Conservation (phyloP, 1,140 invertebrate species). For the Pseudomyrmex gracilis region DNA sequence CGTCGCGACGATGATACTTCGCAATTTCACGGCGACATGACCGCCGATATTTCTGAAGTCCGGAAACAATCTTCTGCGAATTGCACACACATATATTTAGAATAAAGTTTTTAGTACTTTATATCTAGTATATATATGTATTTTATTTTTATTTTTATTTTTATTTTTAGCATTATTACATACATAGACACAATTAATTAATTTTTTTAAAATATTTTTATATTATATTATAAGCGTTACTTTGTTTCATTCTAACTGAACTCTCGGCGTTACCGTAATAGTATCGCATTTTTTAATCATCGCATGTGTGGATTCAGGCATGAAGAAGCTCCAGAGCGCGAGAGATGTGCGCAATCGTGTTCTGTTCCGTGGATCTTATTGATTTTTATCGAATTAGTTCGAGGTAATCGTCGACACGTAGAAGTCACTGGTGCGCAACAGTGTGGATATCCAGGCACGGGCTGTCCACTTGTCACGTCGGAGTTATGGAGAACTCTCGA, state of each 20-base stretch:
- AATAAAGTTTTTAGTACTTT: neutral
- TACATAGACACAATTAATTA: too few species aligned
- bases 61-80: constrained; percentile 3
- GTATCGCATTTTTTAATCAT: constrained; percentile 31
- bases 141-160: neutral
- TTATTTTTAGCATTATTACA: neutral
- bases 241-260: neutral
- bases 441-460: constrained; percentile 49
- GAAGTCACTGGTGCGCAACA: constrained; percentile 49
- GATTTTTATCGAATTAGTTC: constrained; percentile 57
- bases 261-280: neutral
- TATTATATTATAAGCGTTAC: neutral
- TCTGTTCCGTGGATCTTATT: constrained; percentile 3
- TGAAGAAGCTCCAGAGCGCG: neutral
- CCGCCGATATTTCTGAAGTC: constrained; percentile 10
- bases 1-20: constrained; percentile 38
- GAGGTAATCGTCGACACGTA: constrained; percentile 44
- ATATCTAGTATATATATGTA: neutral
- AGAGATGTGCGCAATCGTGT: neutral
- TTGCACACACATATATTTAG: neutral
- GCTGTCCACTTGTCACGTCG: constrained; percentile 51
- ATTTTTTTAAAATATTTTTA: constrained; percentile 9
- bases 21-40: constrained; percentile 40
- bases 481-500: constrained; percentile 60
- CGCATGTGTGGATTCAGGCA: neutral